Percentiles rank a stretch among this genome's conserved stretches.
Evolutionary conservation across 1,140 invertebrate genomes (phyloP).

Genomic region (Ctenoplectra terminalis): DNA sequence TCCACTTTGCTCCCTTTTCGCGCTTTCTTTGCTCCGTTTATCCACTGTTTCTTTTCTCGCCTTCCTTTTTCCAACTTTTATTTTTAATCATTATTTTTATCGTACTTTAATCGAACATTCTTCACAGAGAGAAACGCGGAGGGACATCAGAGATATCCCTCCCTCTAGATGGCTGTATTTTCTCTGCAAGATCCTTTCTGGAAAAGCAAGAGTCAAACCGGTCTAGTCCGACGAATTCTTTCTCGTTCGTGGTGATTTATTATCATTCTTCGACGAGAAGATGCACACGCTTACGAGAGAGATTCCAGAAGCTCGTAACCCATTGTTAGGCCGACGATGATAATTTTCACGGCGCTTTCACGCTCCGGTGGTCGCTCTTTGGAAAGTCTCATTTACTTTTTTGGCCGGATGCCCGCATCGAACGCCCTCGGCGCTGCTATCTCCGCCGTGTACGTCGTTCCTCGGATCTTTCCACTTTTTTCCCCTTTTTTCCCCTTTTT

Average conservation of each 20-base stretch:
- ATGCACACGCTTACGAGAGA: not conserved
- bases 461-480: not conserved
- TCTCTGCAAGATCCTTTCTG: too few relatives aligned
- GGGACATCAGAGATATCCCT: too few relatives aligned
- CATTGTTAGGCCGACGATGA: constrained; percentile 47
- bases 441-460: not conserved
- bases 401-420: constrained; percentile 5
- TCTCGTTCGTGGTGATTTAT: not conserved
- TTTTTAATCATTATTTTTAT: not conserved
- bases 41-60: not conserved
- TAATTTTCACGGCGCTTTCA: constrained; percentile 47
- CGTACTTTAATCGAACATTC: not conserved
- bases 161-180: too few relatives aligned
- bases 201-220: too few relatives aligned
- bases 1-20: constrained; percentile 13
- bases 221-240: not conserved
- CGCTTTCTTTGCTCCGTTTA: constrained; percentile 20
- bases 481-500: too few relatives aligned
- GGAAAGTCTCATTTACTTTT: constrained; percentile 42
- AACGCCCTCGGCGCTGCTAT: constrained; percentile 1
- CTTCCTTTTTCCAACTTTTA: not conserved
- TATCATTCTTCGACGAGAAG: not conserved
- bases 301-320: not conserved
- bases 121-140: not conserved
- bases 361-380: not conserved